Evolutionary conservation across 2,797 vertebrate genomes (phyloP).

Genomic region (Macropus fuliginosus): DNA sequence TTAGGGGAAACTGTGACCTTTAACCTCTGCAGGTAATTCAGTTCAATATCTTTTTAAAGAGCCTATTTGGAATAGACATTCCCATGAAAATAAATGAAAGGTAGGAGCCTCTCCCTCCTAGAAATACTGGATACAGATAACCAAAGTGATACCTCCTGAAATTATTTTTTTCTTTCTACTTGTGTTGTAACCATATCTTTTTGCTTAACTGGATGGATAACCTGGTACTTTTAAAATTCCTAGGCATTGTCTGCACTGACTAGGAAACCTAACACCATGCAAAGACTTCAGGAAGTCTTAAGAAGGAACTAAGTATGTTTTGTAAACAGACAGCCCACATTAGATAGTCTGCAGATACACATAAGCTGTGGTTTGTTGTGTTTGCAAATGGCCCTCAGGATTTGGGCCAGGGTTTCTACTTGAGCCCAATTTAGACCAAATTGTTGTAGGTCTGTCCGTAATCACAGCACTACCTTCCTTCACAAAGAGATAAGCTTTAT

Average conservation of each 20-base stretch:
- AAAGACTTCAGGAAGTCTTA: conserved; percentile 69
- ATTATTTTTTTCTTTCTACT: conserved; percentile 47
- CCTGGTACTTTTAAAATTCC: conserved; percentile 73
- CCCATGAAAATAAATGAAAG: conserved; percentile 10
- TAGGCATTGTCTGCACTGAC: conserved; percentile 38
- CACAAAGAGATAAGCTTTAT: conserved; percentile 74
- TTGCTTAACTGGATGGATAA: conserved; percentile 66
- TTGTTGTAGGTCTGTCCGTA: conserved; percentile 58
- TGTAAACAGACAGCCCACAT: conserved; percentile 79
- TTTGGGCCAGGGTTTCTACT: conserved; percentile 71
- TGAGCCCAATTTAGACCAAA: conserved; percentile 66
- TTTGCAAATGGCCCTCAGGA: conserved; percentile 76
- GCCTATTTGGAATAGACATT: neutral
- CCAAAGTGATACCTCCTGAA: conserved; percentile 26
- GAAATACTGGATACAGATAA: conserved; percentile 17
- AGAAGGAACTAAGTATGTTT: conserved; percentile 75
- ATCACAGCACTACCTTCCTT: conserved; percentile 64
- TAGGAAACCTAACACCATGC: conserved; percentile 66
- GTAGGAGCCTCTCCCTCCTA: conserved; percentile 14
- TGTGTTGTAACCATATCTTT: conserved; percentile 59
- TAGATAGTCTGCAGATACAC: conserved; percentile 71
- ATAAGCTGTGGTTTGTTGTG: conserved; percentile 72
- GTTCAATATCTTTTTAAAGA: neutral
- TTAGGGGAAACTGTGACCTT: conserved; percentile 61
- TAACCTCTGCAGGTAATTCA: conserved; percentile 66